Evolutionary conservation across 2,888 invertebrate genomes (phyloP), one percentile per base, ranked within the genome.

Genomic region (Belgica antarctica): DNA sequence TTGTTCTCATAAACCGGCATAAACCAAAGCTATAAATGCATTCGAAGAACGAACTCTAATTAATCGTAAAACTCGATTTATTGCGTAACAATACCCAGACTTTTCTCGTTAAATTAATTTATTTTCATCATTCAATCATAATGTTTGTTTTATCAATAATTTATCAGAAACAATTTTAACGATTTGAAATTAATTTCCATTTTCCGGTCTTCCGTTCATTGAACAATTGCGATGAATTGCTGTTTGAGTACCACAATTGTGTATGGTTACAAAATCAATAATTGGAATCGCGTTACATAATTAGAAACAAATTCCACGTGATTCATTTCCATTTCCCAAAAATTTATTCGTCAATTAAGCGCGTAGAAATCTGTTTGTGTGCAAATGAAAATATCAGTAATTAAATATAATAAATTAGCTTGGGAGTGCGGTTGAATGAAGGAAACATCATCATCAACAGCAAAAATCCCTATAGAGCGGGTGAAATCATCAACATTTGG

Each of bases 121-220:
- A 52, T 52, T 52, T 52, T 17, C 2, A 52, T 19, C 22, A 52
- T 52, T 52, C 22, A 52, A 17, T 52, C 52, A 52, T n/a, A 52
- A 22, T 52, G 22, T 22, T 52, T 52, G 52, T 22, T 52, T 52
- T 52, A 52, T 52, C 52, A 52, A 52, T 46, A 15, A 46, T 34
- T 34, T 34, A 12, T 12, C 34, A 34, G 12, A 41, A 41, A 41
- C 41, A 41, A n/a, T 41, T 34, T 41, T 41, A 41, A 41, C 15
- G 41, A 41, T 41, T 41, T 2, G n/a, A 41, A 41, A 41, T 41
- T 10, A n/a, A 10, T 41, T 41, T 41, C 41, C n/a, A n/a, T 41
- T 12, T 41, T 41, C 41, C 10, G 8, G 15, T n/a, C n/a, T n/a
- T n/a, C n/a, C n/a, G 5, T 15, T 41, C n/a, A 41, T 41, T 41